Evolutionary conservation across 2,888 invertebrate species (phyloP), one percentile per base, ranked within the genome.

Genomic region (Chrysodeixis includens): DNA sequence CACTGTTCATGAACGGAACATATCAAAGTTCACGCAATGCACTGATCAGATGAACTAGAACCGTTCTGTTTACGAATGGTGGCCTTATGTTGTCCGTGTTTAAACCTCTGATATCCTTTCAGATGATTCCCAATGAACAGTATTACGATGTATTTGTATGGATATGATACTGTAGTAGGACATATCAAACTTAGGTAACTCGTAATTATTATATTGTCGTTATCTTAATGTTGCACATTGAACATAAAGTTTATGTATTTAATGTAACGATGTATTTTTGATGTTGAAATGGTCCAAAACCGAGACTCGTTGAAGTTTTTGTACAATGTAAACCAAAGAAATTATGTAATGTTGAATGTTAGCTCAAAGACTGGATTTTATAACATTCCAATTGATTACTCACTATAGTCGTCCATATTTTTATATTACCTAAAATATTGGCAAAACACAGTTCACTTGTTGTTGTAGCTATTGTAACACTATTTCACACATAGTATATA

Each of bases 201-300:
- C 67, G 57, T 82, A 76, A 74, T 75, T 40, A 79, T 49, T 75
- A 75, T 83, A 77, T 81, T 76, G 72, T 82, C 71, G 69, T 79
- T 78, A 76, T 79, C 67, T 74, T 69, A 69, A 79, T 79, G 71
- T 78, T 86, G 78, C 75, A 77, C 74, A 79, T 80, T 83, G 73
- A 79, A 78, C 73, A 58, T 66, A 54, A 65, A 69, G 76, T 83
- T 76, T 71, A 69, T 78, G 74, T 81, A 78, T 82, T 77, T 74
- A 71, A 76, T 83, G 66, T 78, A 83, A 76, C 71, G 30, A 57
- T 86, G 87, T 87, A 88, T 87, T 85, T 86, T 88, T 87, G 79
- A 88, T 86, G 87, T 87, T 82, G 81, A 81, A 77, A 77, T 79
- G 82, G 83, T 83, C 82, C 82, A 83, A 77, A 74, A 67, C 80